phyloP scores from a whole-genome alignment of 2,888 invertebrate species.

The Calameuta idolon region DNA sequence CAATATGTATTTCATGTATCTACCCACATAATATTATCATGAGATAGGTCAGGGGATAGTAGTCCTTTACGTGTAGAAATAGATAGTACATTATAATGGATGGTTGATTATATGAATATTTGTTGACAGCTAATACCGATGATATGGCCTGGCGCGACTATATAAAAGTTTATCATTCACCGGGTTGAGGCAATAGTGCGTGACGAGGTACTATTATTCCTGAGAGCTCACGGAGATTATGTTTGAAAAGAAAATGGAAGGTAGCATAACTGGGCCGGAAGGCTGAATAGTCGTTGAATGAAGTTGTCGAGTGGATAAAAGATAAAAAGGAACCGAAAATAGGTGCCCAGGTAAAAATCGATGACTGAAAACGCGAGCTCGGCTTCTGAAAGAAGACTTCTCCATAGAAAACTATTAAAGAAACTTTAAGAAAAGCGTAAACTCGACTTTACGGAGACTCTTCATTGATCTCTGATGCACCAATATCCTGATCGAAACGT shows the following conservation, averaged over 20 bases:
- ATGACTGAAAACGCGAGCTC: neutral
- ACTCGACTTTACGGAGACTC: neutral
- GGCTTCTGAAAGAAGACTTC: neutral
- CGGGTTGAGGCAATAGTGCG: neutral
- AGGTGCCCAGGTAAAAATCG: neutral
- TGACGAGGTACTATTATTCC: neutral
- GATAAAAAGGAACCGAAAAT: neutral
- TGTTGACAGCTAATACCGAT: neutral
- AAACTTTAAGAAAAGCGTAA: neutral
- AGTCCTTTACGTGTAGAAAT: neutral
- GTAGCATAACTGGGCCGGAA: neutral
- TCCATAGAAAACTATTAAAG: neutral
- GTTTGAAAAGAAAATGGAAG: neutral
- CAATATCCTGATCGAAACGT: constrained; percentile 1
- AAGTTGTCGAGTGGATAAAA: neutral
- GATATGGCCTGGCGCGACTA: neutral
- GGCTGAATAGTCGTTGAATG: neutral
- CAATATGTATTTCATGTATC: neutral
- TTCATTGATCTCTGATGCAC: neutral
- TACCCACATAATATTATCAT: neutral
- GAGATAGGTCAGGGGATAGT: neutral
- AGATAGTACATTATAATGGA: neutral
- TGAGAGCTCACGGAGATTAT: neutral
- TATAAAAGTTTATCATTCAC: neutral
- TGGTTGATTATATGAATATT: neutral